These are phyloP conservation scores for Piscicola geometra DNA, from an alignment of 2,888 invertebrate genomes.

Conservation along the genomic window DNA sequence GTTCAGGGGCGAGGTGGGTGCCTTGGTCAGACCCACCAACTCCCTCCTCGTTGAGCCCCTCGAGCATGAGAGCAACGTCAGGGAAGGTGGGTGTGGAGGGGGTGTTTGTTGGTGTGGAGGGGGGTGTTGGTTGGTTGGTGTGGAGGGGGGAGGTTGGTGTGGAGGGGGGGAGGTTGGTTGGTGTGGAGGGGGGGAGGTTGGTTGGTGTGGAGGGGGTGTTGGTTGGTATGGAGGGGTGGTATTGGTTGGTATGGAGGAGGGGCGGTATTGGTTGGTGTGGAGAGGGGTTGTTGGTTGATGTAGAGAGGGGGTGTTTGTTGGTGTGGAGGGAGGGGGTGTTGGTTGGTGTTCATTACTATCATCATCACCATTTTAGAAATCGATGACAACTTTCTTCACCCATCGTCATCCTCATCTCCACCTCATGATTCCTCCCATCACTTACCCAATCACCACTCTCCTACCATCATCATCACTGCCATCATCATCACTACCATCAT, in stretches of 20 bases:
- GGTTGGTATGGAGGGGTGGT: too few species aligned
- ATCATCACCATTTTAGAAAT: too few species aligned
- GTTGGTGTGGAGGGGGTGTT: neutral
- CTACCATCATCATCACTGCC: too few species aligned
- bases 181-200: neutral
- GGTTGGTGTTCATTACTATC: too few species aligned
- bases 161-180: conserved; percentile 2
- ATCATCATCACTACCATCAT: too few species aligned
- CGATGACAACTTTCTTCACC: neutral
- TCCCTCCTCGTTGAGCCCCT: conserved; percentile 85
- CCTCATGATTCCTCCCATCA: neutral
- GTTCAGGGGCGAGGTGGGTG: conserved; percentile 80
- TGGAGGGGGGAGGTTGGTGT: neutral
- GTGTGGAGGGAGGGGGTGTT: too few species aligned
- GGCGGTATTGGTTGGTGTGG: too few species aligned
- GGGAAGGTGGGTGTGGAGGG: conserved; percentile 61
- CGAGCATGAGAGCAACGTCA: conserved; percentile 76
- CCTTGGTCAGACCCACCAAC: conserved; percentile 76
- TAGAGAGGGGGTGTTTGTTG: too few species aligned
- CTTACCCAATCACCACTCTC: too few species aligned
- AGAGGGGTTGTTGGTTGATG: too few species aligned
- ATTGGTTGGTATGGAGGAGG: too few species aligned
- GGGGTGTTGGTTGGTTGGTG: neutral
- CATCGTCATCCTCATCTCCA: neutral
- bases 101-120: neutral